Evolutionary conservation across 64 coral and sea anemone genomes (phyloP).

Genomic region (Acropora yongei): DNA sequence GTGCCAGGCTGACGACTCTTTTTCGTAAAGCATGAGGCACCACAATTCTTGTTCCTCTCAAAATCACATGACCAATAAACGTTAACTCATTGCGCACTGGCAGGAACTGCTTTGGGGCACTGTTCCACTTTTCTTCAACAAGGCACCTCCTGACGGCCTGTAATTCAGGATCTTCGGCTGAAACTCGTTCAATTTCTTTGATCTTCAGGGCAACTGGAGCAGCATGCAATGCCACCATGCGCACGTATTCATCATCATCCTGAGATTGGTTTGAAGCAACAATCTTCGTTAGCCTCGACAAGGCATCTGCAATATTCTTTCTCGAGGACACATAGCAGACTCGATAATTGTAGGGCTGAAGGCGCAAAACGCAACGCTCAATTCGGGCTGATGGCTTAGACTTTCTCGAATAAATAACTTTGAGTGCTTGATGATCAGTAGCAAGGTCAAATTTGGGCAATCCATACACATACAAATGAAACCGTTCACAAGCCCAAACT

Average conservation of each 20-base stretch:
- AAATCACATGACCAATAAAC: not conserved
- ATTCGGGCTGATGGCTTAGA: no score
- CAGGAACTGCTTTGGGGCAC: conserved; percentile 5
- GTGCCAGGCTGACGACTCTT: conserved; percentile 6
- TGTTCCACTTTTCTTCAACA: conserved; percentile 18
- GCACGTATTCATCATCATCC: not conserved
- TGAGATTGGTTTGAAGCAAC: no score
- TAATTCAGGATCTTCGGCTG: conserved; percentile 25
- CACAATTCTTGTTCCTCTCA: conserved; percentile 4
- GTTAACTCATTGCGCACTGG: conserved; percentile 7
- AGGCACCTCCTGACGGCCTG: conserved; percentile 45
- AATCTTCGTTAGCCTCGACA: no score
- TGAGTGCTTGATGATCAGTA: no score
- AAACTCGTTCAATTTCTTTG: conserved; percentile 28
- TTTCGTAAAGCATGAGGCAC: conserved; percentile 2
- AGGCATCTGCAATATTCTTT: no score
- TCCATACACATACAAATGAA: no score
- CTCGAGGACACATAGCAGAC: no score
- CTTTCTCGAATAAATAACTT: no score
- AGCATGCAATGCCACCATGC: conserved; percentile 12
- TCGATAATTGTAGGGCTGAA: no score
- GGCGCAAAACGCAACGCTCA: no score
- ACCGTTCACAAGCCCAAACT: no score
- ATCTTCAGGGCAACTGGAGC: conserved; percentile 11
- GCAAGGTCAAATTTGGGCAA: no score